Evolutionary conservation across 2,797 vertebrate genomes (phyloP).

Genomic region (Salarias fasciatus): DNA sequence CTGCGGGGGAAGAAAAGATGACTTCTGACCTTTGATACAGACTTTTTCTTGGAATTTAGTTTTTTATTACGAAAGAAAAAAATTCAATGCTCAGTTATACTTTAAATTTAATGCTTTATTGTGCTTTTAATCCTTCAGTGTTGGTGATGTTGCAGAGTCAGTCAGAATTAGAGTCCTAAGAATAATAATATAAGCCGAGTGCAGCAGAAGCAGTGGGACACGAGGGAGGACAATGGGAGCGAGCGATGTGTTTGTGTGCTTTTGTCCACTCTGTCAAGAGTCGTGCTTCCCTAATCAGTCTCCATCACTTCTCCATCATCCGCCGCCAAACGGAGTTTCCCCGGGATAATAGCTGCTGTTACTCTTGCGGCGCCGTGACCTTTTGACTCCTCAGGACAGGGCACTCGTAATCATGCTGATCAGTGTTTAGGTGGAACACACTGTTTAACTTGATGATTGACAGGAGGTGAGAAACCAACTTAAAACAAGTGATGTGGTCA

Average conservation of each 20-base stretch:
- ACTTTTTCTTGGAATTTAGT: not conserved
- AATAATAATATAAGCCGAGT: not conserved
- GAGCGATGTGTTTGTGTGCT: not conserved
- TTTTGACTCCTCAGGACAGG: constrained; percentile 3
- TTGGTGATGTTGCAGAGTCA: not conserved
- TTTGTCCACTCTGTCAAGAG: not conserved
- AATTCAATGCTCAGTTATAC: too few species aligned
- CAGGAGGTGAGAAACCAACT: not conserved
- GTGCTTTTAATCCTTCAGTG: not conserved
- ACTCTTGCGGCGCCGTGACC: not conserved
- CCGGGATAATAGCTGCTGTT: not conserved
- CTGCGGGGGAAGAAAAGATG: not conserved
- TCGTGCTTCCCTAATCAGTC: not conserved
- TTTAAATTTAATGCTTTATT: too few species aligned
- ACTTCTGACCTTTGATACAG: constrained; percentile 61
- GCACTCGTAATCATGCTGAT: not conserved
- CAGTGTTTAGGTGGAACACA: not conserved
- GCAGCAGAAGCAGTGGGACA: not conserved
- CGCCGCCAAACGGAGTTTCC: not conserved
- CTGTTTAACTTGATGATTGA: not conserved
- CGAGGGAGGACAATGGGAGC: not conserved
- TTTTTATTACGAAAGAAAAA: too few species aligned
- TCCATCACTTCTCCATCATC: constrained; percentile 1
- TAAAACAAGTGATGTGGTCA: too few species aligned
- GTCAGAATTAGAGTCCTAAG: not conserved